Base-by-base conservation (phyloP, 2,888 invertebrate genomes). In the Thymelicus sylvestris region DNA sequence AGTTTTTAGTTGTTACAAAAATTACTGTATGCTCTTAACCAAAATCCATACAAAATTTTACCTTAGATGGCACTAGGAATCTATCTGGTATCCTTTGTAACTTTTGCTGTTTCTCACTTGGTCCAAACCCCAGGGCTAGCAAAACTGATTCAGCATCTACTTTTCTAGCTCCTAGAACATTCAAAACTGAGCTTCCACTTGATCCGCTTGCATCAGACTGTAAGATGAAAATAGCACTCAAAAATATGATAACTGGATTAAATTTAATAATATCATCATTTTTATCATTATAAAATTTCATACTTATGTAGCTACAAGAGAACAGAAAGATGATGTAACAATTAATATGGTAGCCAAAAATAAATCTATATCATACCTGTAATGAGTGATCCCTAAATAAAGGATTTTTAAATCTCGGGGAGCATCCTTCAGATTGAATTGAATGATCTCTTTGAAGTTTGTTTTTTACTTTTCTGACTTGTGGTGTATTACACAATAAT, bases 101-200 rank as follows among this genome's bases (percentile, higher is more conserved):
- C 77, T 96, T 95, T 81, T 96, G 96, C 66, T 95, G 95, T 73
- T 95, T 95, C 77, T 95, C 95, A 71, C 95, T 94, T 8, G 96
- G 97, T 0, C 97, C 97, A 86, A 97, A 97, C 12, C 97, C 97
- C 68, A 97, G 92, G 76, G 96, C 97, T 66, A 97, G 90, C 41
- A 98, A 94, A 69, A 98, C 96, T 68, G 97, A 97, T 85, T 98
- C 98, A 0, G 98, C 98, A 91, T 98, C 98, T 31, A 97, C 97
- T 82, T 96, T 96, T 52, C 98, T 94, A 19, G 97, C 95, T 79
- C 98, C 97, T 79, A 98, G 90, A 65, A 98, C 95, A 84, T 97
- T 97, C 83, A 98, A 96, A 48, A 98, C 96, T 95, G 97, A 97
- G 81, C 97, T 97, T 24, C 93, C 89, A 80, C 93, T 93, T n/a